Base-by-base conservation (phyloP, 2,888 invertebrate genomes). In the Phania funesta region DNA sequence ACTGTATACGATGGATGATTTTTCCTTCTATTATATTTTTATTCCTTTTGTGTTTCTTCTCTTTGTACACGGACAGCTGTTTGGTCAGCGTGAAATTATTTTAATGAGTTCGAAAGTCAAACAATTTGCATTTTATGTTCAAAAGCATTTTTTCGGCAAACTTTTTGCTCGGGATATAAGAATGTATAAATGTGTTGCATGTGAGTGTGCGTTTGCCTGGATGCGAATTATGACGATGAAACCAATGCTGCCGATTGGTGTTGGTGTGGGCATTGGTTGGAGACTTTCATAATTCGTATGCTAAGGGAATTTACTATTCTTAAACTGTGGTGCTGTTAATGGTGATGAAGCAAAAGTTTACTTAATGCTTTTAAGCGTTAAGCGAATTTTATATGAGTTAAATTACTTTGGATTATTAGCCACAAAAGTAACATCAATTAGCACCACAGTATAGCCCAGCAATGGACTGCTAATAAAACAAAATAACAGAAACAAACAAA, bases 81-180 rank as follows among this genome's bases (percentile, higher is more conserved):
- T 83, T 78, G 85, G 84, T 82, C 85, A 85, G 84, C 81, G 85
- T 84, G 82, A 85, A 85, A 85, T 85, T 85, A 85, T 84, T 85
- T 85, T 84, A 84, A 85, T 85, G 85, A 84, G 84, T 84, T 83
- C 81, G 83, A 83, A 84, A 85, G 85, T 84, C 83, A 85, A 85
- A 85, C 80, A 84, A 84, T 84, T 84, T 84, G 67, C 84, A 81
- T 85, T 83, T 77, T 78, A 24, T 78, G 70, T 60, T 41, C 77
- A 71, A 44, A 71, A 67, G 74, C 56, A 41, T 68, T 44, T 70
- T 76, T 38, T 24, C 32, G 20, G 22, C 20, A 60, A 77, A 77
- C 56, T 70, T 76, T 58, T 56, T 13, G 22, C 48, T 70, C 22
- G 64, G 38, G 18, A 46, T 67, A 38, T 9, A 13, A 46, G 22